phyloP scores from a whole-genome alignment of 2,888 invertebrate species.

The Rhyacophila evoluta region DNA sequence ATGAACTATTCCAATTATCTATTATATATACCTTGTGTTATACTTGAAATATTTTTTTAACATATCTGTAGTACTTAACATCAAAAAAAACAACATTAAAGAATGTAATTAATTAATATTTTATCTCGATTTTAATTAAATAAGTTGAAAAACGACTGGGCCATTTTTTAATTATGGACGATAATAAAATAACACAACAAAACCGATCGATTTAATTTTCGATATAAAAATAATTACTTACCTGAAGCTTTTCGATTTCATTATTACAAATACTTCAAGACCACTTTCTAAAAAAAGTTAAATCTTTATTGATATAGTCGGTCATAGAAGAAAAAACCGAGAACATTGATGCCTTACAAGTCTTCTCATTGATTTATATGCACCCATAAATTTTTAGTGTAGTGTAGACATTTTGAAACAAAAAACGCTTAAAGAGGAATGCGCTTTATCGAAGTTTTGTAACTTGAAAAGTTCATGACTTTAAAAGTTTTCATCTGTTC shows the following conservation, averaged over 20 bases:
- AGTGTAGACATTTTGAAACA: neutral
- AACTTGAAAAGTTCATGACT: no score
- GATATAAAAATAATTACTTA: neutral
- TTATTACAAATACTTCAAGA: neutral
- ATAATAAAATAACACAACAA: neutral
- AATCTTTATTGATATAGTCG: neutral
- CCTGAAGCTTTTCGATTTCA: neutral
- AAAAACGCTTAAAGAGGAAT: neutral
- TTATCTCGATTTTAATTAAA: neutral
- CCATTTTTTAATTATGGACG: neutral
- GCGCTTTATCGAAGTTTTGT: neutral
- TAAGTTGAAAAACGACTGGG: neutral
- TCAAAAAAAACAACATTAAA: no score
- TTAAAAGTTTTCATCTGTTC: no score
- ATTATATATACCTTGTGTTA: no score
- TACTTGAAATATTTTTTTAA: no score
- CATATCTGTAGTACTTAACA: no score
- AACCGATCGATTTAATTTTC: neutral
- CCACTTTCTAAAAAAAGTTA: constrained; percentile 2
- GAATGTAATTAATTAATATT: neutral
- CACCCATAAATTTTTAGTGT: neutral
- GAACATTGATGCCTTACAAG: neutral
- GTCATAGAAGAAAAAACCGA: neutral
- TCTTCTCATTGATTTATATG: neutral
- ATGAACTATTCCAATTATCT: no score